Evolutionary conservation across 2,113 vertebrate genomes (phyloP).

Genomic region (Petrocephalus microphthalmus): DNA sequence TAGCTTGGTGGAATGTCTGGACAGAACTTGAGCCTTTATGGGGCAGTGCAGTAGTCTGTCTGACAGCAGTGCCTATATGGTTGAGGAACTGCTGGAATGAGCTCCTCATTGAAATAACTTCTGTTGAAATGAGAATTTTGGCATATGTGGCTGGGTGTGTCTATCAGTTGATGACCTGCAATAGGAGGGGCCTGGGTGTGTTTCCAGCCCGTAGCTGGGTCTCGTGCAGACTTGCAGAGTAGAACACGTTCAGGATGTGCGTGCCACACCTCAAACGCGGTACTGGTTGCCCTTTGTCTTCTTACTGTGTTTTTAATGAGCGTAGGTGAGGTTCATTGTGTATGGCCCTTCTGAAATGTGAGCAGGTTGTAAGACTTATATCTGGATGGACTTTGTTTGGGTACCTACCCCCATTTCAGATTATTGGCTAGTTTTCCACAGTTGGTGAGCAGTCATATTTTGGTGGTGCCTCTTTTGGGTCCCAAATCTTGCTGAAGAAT

Average conservation of each 20-base stretch:
- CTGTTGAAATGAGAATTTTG: background rate
- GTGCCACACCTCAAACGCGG: background rate
- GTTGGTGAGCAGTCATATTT: background rate
- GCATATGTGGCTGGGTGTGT: background rate
- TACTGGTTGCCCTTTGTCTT: background rate
- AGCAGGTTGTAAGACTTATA: background rate
- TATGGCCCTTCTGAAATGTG: background rate
- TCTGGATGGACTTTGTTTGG: background rate
- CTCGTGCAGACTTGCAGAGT: constrained; percentile 1
- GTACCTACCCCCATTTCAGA: background rate
- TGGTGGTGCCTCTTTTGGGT: background rate
- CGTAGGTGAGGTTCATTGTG: background rate
- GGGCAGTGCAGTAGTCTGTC: background rate
- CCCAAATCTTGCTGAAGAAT: background rate
- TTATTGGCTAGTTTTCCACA: background rate
- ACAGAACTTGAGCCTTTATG: background rate
- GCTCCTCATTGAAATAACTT: too few species aligned
- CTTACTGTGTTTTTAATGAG: background rate
- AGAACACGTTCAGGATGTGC: background rate
- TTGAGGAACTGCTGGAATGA: too few species aligned
- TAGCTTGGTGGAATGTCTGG: background rate
- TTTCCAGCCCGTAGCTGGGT: background rate
- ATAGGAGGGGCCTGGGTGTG: background rate
- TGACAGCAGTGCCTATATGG: too few species aligned
- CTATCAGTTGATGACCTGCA: background rate